Evolutionary conservation across 1,140 invertebrate genomes (phyloP).

Genomic region (Chelonus insularis): DNA sequence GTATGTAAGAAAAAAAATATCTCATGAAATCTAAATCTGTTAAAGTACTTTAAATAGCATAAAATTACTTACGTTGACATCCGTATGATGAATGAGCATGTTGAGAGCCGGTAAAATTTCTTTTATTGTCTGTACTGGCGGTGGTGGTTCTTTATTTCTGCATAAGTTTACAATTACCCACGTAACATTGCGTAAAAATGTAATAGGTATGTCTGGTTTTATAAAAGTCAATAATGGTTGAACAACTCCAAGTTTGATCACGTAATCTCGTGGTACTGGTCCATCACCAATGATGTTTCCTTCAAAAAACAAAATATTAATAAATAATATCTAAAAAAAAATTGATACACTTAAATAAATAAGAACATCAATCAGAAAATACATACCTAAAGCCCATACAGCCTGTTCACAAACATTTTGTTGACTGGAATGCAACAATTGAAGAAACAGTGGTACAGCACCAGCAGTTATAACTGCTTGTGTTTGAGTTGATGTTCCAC

Average conservation of each 20-base stretch:
- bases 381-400: slow-evolving; percentile 92
- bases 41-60: no score
- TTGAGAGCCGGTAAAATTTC: slow-evolving; percentile 94
- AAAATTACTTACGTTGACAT: slow-evolving; percentile 92
- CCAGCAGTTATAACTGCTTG: slow-evolving; percentile 92
- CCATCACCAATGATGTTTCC: slow-evolving; percentile 93
- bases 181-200: slow-evolving; percentile 94
- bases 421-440: slow-evolving; percentile 87
- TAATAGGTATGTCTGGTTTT: slow-evolving; percentile 88
- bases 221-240: slow-evolving; percentile 88
- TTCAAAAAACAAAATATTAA: slow-evolving; percentile 31
- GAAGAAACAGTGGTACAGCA: slow-evolving; percentile 93
- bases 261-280: slow-evolving; percentile 85
- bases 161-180: slow-evolving; percentile 98
- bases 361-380: not conserved
- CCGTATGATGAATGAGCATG: slow-evolving; percentile 91
- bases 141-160: slow-evolving; percentile 93
- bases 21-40: no score
- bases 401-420: slow-evolving; percentile 99
- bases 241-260: slow-evolving; percentile 88
- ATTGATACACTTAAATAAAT: no score
- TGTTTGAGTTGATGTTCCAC: slow-evolving; percentile 94
- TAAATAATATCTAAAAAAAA: not conserved
- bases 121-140: slow-evolving; percentile 81
- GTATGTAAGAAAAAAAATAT: no score